A percentile compares a stretch with the other conserved stretches of the same genome.
Conservation (phyloP, 1,140 invertebrate genomes). For the Brachionus rubens region DNA sequence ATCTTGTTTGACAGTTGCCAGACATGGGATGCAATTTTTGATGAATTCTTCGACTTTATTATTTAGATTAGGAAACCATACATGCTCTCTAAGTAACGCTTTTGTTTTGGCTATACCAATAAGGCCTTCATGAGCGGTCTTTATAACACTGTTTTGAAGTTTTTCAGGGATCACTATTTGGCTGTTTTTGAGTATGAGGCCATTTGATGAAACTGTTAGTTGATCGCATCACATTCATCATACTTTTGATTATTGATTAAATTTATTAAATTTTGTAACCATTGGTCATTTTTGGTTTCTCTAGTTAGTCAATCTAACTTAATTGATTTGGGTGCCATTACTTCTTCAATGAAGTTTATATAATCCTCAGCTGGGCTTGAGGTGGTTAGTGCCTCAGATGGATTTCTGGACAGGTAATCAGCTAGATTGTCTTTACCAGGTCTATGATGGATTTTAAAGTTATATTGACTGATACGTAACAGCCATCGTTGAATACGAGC, state of each 20-base stretch:
- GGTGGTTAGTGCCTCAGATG: not conserved
- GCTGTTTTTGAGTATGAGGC: slow-evolving; percentile 46
- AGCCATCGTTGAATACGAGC: not conserved
- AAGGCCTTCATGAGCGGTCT: slow-evolving; percentile 48
- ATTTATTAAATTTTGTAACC: not conserved
- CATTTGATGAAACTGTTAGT: too few species aligned
- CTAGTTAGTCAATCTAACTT: not conserved
- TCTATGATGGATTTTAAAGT: not conserved
- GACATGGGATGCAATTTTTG: slow-evolving; percentile 48
- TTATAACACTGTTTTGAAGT: slow-evolving; percentile 45
- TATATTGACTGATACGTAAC: not conserved
- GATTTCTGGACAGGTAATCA: not conserved
- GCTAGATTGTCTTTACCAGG: not conserved
- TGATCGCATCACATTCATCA: not conserved
- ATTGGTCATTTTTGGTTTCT: too few species aligned
- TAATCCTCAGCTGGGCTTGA: not conserved
- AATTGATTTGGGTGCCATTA: not conserved
- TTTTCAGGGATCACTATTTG: slow-evolving; percentile 48
- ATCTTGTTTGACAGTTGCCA: too few species aligned
- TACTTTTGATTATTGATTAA: not conserved
- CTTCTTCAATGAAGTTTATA: not conserved
- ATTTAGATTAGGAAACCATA: slow-evolving; percentile 48
- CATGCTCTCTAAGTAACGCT: slow-evolving; percentile 48
- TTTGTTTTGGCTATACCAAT: too few species aligned
- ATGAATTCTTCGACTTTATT: slow-evolving; percentile 46